Base-by-base conservation (phyloP, 2,113 vertebrate genomes). In the Mirounga angustirostris region DNA sequence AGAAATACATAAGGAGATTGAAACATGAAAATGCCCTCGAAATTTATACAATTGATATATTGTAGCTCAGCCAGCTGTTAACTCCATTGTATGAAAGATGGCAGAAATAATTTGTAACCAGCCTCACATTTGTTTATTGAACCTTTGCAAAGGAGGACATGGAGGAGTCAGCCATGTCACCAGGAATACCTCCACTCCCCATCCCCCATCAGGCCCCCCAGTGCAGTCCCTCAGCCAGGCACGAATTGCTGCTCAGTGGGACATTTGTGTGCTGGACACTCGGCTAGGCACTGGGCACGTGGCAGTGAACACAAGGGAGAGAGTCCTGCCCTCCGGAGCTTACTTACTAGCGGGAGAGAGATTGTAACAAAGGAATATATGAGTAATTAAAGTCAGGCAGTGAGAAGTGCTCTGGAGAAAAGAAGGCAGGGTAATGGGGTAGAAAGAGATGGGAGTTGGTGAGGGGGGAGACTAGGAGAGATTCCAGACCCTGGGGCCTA, bases 1-100 rank as follows among this genome's bases (percentile, higher is more conserved):
- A 98, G 98, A 99, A 99, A 99, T 98, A 98, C 98, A 95, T 98
- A 99, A 98, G 98, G 98, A 98, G 98, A 99, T 98, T 98, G 99
- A 99, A 99, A 99, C 99, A 98, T 98, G 98, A 99, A 99, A 99
- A 99, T 98, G 98, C 98, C 98, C 98, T 95, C 79, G 30, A 98
- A 98, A 98, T 99, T 98, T 99, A 98, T 98, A 98, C 98, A 99
- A 98, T 98, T 98, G 98, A 98, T 98, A 98, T 97, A 98, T 98
- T 98, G 98, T 98, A 96, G 98, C 16, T 98, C 99, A 98, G 97
- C 98, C 98, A 98, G 98, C 98, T 99, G 98, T 99, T 99, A 99
- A 98, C 98, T 94, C 95, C 98, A 98, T 95, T 98, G 98, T 97
- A 97, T 88, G 97, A 98, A 93, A 93, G 95, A 97, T 88, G 98